Conservation (phyloP, 2,797 vertebrate genomes). For the Bryconaethiops microstoma region DNA sequence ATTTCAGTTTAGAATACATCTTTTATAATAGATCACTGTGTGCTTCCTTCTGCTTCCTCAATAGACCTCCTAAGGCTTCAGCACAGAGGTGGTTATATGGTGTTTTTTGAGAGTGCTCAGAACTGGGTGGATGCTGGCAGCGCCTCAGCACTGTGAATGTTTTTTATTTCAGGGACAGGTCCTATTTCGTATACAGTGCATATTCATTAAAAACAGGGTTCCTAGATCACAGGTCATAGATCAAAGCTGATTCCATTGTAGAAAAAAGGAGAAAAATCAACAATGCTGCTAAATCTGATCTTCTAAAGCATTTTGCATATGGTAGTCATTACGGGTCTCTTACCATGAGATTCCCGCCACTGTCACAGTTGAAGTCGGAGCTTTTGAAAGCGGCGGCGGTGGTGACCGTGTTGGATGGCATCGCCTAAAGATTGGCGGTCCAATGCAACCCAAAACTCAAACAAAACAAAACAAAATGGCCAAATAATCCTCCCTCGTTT, state of each 20-base stretch:
- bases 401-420: slow-evolving; percentile 85
- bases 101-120: neutral
- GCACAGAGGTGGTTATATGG: neutral
- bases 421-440: slow-evolving; percentile 62
- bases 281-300: neutral
- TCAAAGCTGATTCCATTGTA: neutral
- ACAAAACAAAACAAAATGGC: slow-evolving; percentile 56
- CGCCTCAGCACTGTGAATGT: neutral
- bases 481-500: slow-evolving; percentile 71
- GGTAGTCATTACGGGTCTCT: slow-evolving; percentile 57
- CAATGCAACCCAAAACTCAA: slow-evolving; percentile 50
- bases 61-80: neutral
- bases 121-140: neutral
- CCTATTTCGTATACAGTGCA: neutral
- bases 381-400: slow-evolving; percentile 72
- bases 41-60: neutral
- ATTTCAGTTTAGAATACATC: neutral
- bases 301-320: slow-evolving; percentile 15
- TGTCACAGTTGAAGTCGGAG: slow-evolving; percentile 71
- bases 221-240: no score
- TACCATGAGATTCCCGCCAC: slow-evolving; percentile 78
- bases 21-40: neutral
- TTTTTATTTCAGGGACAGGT: neutral
- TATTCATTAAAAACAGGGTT: neutral
- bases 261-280: no score